phyloP scores from a whole-genome alignment of 2,797 vertebrate species.

The Pangasius macronema region DNA sequence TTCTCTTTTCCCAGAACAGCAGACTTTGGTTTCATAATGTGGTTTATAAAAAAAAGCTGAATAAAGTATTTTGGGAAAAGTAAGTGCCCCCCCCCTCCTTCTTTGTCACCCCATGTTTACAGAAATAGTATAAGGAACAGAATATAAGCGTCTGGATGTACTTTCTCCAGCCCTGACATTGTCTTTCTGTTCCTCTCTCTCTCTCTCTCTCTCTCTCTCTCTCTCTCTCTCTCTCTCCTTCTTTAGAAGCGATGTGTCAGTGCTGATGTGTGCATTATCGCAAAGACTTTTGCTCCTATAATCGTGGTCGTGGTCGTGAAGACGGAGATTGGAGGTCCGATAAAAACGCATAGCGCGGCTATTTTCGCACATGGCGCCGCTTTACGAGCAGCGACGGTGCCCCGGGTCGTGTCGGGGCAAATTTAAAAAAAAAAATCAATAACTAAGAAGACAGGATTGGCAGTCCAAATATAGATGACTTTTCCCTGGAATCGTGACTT shows the following conservation, averaged over 20 bases:
- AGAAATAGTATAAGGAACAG: background rate
- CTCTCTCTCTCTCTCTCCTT: too few relatives aligned
- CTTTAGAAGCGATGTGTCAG: slow-evolving; percentile 31
- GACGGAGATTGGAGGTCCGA: too few relatives aligned
- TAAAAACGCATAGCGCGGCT: too few relatives aligned
- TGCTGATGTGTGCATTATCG: slow-evolving; percentile 26
- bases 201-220: slow-evolving; percentile 9
- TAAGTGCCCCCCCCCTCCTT: background rate
- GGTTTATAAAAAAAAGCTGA: slow-evolving; percentile 1
- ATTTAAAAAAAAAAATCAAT: background rate
- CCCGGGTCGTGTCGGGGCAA: too few relatives aligned
- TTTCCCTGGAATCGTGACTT: background rate
- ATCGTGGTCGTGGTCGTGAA: too few relatives aligned
- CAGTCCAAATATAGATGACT: background rate
- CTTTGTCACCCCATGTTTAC: background rate
- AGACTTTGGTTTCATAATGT: background rate
- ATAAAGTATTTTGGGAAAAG: slow-evolving; percentile 22
- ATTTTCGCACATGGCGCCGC: too few relatives aligned
- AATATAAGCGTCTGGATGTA: background rate
- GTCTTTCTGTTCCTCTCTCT: background rate
- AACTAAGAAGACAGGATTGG: too few relatives aligned
- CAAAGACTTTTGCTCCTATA: background rate
- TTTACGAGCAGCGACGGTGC: background rate
- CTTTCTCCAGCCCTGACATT: background rate
- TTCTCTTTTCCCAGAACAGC: slow-evolving; percentile 43